A percentile compares a stretch with the other conserved stretches of the same genome.
These are phyloP conservation scores for Poeciliopsis paucimaculata DNA, from an alignment of 2,797 vertebrate species.

Conservation along the genomic window DNA sequence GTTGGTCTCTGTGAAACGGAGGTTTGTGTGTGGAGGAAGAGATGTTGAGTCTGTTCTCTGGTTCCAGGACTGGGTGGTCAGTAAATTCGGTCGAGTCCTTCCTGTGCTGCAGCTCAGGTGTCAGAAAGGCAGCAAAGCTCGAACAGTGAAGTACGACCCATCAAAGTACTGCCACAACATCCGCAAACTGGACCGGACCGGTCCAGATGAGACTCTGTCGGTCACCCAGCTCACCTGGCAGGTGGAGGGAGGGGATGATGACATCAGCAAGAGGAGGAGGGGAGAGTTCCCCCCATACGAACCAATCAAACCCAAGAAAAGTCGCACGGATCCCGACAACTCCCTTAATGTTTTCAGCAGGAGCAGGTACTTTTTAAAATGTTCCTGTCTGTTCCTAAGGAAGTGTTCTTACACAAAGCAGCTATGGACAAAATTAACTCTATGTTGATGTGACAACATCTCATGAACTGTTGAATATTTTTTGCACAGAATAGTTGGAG, in stretches of 20 bases:
- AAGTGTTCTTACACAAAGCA: not conserved
- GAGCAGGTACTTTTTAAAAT: conserved; percentile 35
- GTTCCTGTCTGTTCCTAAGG: not conserved
- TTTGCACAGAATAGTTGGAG: not conserved
- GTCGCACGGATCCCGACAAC: conserved; percentile 9
- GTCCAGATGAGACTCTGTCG: conserved; percentile 61
- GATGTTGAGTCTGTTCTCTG: conserved; percentile 12
- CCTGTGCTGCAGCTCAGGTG: conserved; percentile 87
- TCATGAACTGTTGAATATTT: not conserved
- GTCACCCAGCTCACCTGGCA: conserved; percentile 89
- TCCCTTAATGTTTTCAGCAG: not conserved
- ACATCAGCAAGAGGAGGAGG: conserved; percentile 84
- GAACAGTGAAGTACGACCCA: conserved; percentile 94
- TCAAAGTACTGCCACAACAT: conserved; percentile 97
- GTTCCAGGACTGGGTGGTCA: conserved; percentile 92
- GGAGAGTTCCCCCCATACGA: conserved; percentile 81
- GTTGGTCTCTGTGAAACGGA: not conserved
- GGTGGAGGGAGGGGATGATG: conserved; percentile 81
- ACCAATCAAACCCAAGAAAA: conserved; percentile 69
- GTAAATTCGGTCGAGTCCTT: conserved; percentile 94
- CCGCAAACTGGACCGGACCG: conserved; percentile 81
- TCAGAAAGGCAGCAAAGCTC: conserved; percentile 77
- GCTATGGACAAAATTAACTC: not conserved
- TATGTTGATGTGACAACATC: not conserved
- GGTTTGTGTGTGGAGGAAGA: not conserved